These are phyloP conservation scores for Sigmodon hispidus DNA, from an alignment of 2,113 vertebrate genomes.

Conservation along the genomic window DNA sequence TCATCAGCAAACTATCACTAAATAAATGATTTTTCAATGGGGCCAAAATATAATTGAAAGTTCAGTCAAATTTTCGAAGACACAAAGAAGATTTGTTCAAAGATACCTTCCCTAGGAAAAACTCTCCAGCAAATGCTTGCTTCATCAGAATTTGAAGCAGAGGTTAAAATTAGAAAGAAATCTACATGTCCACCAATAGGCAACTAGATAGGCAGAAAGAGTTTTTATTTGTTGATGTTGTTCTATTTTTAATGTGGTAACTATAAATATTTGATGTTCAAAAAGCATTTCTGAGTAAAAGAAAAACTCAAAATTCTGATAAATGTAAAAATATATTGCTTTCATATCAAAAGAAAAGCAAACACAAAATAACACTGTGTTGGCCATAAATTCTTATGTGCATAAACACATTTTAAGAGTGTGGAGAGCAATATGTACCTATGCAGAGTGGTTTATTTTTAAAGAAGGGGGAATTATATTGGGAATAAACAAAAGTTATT, in stretches of 20 bases:
- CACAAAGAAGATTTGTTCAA: neutral
- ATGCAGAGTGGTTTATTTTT: neutral
- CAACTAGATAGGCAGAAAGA: neutral
- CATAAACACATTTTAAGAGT: neutral
- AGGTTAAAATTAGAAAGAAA: neutral
- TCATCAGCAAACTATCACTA: neutral
- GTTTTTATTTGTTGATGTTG: neutral
- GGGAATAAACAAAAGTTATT: neutral
- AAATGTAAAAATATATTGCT: neutral
- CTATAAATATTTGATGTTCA: neutral
- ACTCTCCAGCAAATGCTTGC: neutral
- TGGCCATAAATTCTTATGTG: neutral
- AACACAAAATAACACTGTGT: slow-evolving; percentile 7
- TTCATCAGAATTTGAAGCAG: neutral
- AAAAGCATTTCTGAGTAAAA: neutral
- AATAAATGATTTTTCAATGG: neutral
- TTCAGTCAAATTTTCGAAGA: slow-evolving; percentile 6
- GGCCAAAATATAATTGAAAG: neutral
- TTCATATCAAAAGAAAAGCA: slow-evolving; percentile 10
- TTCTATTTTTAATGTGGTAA: slow-evolving; percentile 11
- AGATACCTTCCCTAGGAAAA: neutral
- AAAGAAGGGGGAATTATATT: neutral
- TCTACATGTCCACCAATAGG: neutral
- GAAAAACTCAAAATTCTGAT: neutral
- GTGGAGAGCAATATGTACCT: neutral